A percentile compares a stretch with the other conserved stretches of the same genome.
Evolutionary conservation across 2,797 vertebrate species (phyloP).

Genomic region (Sebastes glaucus): DNA sequence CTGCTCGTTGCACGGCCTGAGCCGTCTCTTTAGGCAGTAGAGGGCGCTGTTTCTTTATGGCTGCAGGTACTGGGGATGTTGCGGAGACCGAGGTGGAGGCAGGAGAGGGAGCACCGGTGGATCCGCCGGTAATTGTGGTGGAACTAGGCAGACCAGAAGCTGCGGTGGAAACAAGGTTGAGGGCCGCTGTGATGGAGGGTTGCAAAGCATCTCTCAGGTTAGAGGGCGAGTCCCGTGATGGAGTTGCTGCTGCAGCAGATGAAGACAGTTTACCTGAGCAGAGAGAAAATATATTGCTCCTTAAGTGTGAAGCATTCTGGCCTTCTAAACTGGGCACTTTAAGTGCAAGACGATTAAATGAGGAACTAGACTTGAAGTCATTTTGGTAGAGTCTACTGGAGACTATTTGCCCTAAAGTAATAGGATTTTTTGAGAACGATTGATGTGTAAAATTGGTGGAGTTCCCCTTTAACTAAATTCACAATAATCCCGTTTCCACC

Average conservation of each 20-base stretch:
- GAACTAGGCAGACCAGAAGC: conserved; percentile 72
- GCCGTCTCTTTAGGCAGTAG: conserved; percentile 95
- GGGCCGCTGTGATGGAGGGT: conserved; percentile 78
- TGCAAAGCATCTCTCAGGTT: conserved; percentile 80
- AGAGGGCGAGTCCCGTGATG: conserved; percentile 79
- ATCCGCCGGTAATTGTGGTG: conserved; percentile 77
- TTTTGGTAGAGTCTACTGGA: background rate
- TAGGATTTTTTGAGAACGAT: background rate
- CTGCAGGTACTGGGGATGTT: conserved; percentile 51
- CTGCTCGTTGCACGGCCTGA: conserved; percentile 89
- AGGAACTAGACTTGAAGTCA: background rate
- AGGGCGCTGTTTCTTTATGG: conserved; percentile 95
- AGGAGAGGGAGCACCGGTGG: conserved; percentile 60
- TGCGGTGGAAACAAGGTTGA: conserved; percentile 76
- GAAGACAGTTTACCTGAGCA: conserved; percentile 86
- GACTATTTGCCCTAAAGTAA: background rate
- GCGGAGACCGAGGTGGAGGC: conserved; percentile 56
- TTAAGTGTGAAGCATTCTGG: background rate
- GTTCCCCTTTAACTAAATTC: background rate
- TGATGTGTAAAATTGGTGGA: background rate
- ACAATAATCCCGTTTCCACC: too few relatives aligned
- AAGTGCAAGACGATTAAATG: background rate
- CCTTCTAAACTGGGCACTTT: background rate
- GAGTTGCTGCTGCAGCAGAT: conserved; percentile 79
- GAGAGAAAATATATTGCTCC: background rate